phyloP scores from a whole-genome alignment of 1,140 invertebrate species.

The Colletes gigas region DNA sequence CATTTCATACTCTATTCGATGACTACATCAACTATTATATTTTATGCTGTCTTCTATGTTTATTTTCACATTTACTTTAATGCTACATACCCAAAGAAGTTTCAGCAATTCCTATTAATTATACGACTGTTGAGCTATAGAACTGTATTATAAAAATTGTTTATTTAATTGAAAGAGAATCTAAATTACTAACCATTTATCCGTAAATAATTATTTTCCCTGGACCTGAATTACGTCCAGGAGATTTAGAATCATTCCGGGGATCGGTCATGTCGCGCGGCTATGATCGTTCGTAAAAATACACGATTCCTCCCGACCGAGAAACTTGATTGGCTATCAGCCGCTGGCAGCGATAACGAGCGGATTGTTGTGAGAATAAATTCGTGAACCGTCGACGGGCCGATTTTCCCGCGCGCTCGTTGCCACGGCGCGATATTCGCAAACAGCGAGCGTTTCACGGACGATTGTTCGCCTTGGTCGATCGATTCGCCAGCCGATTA shows the following conservation, averaged over 20 bases:
- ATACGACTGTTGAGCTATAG: no score
- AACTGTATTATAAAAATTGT: no score
- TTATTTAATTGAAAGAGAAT: no score
- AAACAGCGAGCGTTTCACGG: constrained; percentile 5
- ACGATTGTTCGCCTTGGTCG: constrained; percentile 27
- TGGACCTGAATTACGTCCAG: no score
- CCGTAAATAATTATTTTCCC: no score
- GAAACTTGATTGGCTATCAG: constrained; percentile 47
- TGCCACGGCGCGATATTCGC: constrained; percentile 14
- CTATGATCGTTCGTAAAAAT: background rate
- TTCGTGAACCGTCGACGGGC: constrained; percentile 43
- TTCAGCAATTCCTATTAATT: no score
- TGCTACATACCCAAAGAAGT: no score
- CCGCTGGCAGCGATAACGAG: constrained; percentile 46
- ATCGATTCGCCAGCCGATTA: constrained; percentile 52
- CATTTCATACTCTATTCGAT: no score
- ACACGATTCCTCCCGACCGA: background rate
- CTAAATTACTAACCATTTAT: no score
- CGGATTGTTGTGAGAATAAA: constrained; percentile 60
- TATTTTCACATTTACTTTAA: no score
- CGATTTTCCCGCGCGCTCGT: constrained; percentile 46
- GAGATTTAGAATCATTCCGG: background rate
- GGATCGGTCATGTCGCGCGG: background rate
- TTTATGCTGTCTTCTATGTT: no score
- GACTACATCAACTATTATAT: no score